A percentile compares a stretch with the other conserved stretches of the same genome.
Conservation (phyloP, 2,797 vertebrate species). For the Poecile montanus region DNA sequence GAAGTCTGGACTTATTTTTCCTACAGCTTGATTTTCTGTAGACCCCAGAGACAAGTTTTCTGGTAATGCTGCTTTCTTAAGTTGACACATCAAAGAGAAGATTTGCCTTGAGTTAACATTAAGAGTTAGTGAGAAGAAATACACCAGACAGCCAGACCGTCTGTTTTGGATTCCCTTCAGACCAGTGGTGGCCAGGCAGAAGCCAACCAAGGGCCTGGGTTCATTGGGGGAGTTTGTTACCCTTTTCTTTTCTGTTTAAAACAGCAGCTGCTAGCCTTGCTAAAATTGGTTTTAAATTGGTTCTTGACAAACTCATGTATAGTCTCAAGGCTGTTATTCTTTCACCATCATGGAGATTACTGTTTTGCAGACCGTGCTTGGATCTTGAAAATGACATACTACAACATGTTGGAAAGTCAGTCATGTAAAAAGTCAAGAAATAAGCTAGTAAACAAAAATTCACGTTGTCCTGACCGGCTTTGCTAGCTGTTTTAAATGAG, state of each 20-base stretch:
- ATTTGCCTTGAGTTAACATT: background rate
- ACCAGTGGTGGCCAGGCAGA: background rate
- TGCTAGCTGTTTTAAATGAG: constrained; percentile 53
- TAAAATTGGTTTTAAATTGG: constrained; percentile 43
- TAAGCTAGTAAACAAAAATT: constrained; percentile 57
- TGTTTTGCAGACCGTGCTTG: constrained; percentile 5
- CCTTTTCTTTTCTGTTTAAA: background rate
- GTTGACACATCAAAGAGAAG: background rate
- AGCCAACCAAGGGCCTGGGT: background rate
- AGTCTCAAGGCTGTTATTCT: background rate
- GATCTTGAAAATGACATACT: constrained; percentile 43
- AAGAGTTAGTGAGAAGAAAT: background rate
- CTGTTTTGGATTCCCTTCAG: background rate
- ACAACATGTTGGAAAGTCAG: constrained; percentile 15
- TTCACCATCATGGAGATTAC: constrained; percentile 51
- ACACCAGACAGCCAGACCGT: background rate
- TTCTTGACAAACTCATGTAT: constrained; percentile 44
- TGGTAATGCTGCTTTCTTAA: background rate
- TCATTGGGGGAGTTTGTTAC: background rate
- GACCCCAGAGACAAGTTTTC: background rate
- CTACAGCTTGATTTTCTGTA: background rate
- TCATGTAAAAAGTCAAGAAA: constrained; percentile 56
- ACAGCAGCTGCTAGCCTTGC: background rate
- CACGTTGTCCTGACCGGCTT: constrained; percentile 13
- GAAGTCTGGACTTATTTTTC: background rate